These are phyloP conservation scores for Dendrocincla tyrannina DNA, from an alignment of 2,797 vertebrate genomes.

Conservation along the genomic window DNA sequence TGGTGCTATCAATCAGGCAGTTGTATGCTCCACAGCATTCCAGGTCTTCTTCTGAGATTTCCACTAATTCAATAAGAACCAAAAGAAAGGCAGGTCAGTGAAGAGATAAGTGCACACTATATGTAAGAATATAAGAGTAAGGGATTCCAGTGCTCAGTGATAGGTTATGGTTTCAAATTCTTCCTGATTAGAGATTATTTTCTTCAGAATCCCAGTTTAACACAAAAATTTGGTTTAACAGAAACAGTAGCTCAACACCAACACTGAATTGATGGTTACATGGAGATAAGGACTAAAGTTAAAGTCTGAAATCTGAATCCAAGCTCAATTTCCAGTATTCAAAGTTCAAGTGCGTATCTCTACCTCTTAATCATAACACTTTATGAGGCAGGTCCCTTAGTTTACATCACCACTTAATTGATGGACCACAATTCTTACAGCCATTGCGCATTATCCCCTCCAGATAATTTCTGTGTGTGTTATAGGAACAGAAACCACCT, in stretches of 20 bases:
- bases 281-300: background rate
- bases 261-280: background rate
- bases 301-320: background rate
- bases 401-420: background rate
- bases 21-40: slow-evolving; percentile 64
- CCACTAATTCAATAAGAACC: background rate
- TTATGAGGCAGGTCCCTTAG: background rate
- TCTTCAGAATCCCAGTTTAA: background rate
- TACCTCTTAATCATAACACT: background rate
- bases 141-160: background rate
- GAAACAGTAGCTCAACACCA: background rate
- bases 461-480: background rate
- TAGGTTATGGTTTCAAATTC: background rate
- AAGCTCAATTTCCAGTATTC: background rate
- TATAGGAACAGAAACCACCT: background rate
- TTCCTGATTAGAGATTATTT: background rate
- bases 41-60: slow-evolving; percentile 32
- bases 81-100: background rate
- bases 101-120: background rate
- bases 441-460: background rate
- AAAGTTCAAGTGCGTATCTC: background rate
- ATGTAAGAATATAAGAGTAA: background rate
- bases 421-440: background rate
- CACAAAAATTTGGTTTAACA: background rate
- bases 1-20: slow-evolving; percentile 13